phyloP scores from a whole-genome alignment of 2,113 vertebrate species.

The Pygoscelis adeliae region DNA sequence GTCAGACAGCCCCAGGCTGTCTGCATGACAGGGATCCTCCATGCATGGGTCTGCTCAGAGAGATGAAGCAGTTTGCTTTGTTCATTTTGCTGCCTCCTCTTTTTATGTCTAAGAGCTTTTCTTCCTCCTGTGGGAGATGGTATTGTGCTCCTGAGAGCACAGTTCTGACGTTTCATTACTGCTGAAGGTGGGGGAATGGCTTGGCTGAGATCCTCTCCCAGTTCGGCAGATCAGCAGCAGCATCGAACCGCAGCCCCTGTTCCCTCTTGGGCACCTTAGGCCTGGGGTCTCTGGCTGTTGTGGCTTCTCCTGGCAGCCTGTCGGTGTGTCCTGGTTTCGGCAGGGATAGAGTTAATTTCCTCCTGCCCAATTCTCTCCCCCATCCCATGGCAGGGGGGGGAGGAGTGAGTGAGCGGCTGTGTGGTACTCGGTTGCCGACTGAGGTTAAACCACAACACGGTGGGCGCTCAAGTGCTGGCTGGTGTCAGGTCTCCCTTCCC shows the following conservation, averaged over 20 bases:
- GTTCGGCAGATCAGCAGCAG: background rate
- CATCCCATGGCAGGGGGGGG: too few species aligned
- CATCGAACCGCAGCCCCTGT: background rate
- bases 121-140: background rate
- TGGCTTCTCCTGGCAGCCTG: background rate
- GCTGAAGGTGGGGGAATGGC: background rate
- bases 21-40: background rate
- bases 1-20: background rate
- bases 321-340: too few species aligned
- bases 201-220: background rate
- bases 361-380: too few species aligned
- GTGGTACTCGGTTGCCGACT: too few species aligned
- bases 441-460: too few species aligned
- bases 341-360: too few species aligned
- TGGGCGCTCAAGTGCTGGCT: background rate
- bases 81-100: background rate
- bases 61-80: background rate
- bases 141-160: background rate
- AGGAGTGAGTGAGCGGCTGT: too few species aligned
- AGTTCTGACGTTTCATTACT: accelerated
- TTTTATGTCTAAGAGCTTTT: background rate
- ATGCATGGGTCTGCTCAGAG: background rate
- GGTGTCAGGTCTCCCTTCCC: background rate
- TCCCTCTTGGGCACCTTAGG: background rate
- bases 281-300: background rate